Evolutionary conservation across 2,888 invertebrate genomes (phyloP), one percentile per base, ranked within the genome.

Genomic region (Watsonalla binaria): DNA sequence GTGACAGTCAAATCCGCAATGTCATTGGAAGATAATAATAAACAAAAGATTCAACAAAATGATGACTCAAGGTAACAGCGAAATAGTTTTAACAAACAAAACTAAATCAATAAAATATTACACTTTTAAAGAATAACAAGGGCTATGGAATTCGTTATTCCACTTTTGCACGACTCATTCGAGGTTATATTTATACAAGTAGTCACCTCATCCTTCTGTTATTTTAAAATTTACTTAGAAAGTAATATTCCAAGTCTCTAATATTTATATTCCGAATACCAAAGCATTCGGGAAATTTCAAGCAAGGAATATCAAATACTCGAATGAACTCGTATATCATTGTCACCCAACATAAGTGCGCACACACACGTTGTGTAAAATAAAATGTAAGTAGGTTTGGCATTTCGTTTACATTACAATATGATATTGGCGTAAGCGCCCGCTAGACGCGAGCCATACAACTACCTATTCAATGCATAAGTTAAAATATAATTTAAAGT

Each of bases 31-130:
- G 86, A 86, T 84, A 82, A 87, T 78, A 87, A 82, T 86, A 88
- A 86, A 88, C 85, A 88, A 90, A 89, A 86, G 82, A 86, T 86
- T 89, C 70, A 90, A 90, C 90, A 90, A 90, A 49, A 85, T 87
- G 82, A 85, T 89, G 90, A 90, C 90, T 89, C 85, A 86, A 85
- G 87, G 88, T 90, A 90, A 90, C 86, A 85, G 85, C 76, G 76
- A 76, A 49, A 84, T 84, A 88, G 89, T 87, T 89, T 87, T 83
- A 88, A 88, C 84, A 84, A 79, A 77, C 80, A 87, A 88, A 89
- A 87, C 86, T 83, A 87, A 74, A 77, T 76, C 63, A 76, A 83
- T 87, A 86, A 82, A 84, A 86, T 42, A 42, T 82, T 86, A 87
- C 80, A 81, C 73, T 78, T 82, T 74, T 68, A 73, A 79, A 78